Evolutionary conservation across 2,888 invertebrate species (phyloP), one percentile per base, ranked within the genome.

Genomic region (Erebia epiphron): DNA sequence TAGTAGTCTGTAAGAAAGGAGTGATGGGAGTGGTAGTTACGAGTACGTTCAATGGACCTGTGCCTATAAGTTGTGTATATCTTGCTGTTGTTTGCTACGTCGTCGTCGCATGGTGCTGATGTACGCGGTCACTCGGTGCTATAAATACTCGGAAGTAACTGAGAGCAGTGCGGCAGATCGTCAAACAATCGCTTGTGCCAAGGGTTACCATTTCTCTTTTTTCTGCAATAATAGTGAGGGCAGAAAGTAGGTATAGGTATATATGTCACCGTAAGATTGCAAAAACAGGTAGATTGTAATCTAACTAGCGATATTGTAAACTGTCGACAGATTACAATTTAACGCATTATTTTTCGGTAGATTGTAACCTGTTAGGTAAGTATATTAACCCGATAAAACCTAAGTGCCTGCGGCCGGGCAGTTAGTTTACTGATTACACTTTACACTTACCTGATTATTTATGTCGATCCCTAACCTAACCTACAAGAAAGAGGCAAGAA

Each of bases 71-170:
- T 81, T 81, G 77, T 82, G 82, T 80, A 85, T 82, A 85, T 86
- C 83, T 82, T 76, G 76, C 81, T 82, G 84, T 87, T 91, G 90
- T 91, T 90, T 89, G 88, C 90, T 88, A 87, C 86, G 88, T 87
- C 85, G 82, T 79, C 86, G 88, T 87, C 85, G 82, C 79, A 81
- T 83, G 83, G 81, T 86, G 82, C 79, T 82, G 83, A 81, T 82
- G 81, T 82, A 82, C 79, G 75, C 82, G 79, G 82, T 80, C 80
- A 82, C 80, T 80, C 70, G 75, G 67, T 66, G 82, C 87, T 90
- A 89, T 88, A 86, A 89, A 88, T 91, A 90, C 52, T 82, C 83
- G 84, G 83, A 81, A 80, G 78, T 79, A 83, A 80, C 79, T 76
- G 79, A 75, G 80, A 79, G 79, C 71, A 81, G 13, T 10, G 49